phyloP scores from a whole-genome alignment of 2,113 vertebrate species.

The Dipodomys ordii region DNA sequence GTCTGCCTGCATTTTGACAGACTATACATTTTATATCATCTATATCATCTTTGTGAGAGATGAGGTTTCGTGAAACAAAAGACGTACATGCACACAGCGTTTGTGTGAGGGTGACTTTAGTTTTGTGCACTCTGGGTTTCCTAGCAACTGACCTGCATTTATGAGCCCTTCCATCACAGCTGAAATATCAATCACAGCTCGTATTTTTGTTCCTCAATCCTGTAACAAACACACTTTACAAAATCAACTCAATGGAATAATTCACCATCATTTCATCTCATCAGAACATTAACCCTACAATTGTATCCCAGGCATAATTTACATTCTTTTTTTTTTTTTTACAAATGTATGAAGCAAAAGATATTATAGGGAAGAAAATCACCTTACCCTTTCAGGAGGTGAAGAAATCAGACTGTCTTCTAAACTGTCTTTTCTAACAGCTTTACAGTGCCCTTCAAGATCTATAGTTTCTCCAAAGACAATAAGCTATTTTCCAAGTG shows the following conservation, averaged over 20 bases:
- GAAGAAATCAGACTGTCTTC: not conserved
- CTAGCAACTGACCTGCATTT: slow-evolving; percentile 71
- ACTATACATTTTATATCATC: slow-evolving; percentile 4
- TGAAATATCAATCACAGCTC: slow-evolving; percentile 18
- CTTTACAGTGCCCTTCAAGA: not conserved
- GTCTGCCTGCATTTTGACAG: slow-evolving; percentile 57
- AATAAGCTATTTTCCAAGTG: not conserved
- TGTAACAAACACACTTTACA: slow-evolving; percentile 30
- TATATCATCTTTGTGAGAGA: slow-evolving; percentile 27
- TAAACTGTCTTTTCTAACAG: not conserved
- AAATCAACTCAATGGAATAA: slow-evolving; percentile 67
- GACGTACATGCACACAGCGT: no score
- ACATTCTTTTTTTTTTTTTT: slow-evolving; percentile 14
- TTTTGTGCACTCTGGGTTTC: slow-evolving; percentile 47
- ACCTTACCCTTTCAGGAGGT: slow-evolving; percentile 24
- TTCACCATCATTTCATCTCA: slow-evolving; percentile 65
- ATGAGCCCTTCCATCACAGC: not conserved
- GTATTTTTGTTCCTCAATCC: slow-evolving; percentile 19
- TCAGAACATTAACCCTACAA: slow-evolving; percentile 62
- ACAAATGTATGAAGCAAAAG: slow-evolving; percentile 44
- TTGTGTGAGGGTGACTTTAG: not conserved
- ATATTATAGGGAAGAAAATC: slow-evolving; percentile 46
- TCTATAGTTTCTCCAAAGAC: not conserved
- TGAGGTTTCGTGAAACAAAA: slow-evolving; percentile 52
- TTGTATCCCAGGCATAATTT: slow-evolving; percentile 19